phyloP scores from a whole-genome alignment of 2,797 vertebrate genomes.

The Lophius americanus region DNA sequence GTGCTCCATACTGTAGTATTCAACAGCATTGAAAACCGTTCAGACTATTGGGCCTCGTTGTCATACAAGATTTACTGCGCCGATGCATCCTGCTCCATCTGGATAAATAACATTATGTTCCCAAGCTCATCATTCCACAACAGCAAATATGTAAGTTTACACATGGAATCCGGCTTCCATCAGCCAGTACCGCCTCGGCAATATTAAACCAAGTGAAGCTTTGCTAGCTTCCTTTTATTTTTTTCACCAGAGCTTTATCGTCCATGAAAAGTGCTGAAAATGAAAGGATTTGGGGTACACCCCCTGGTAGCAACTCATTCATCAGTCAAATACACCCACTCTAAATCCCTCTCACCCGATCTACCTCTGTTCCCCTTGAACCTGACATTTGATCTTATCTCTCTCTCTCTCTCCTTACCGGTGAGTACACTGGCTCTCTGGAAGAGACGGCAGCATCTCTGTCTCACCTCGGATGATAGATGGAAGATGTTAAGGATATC shows the following conservation, averaged over 20 bases:
- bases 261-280: conserved; percentile 80
- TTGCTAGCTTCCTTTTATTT: conserved; percentile 56
- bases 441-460: conserved; percentile 50
- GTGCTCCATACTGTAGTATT: background rate
- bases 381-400: conserved; percentile 64
- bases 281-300: conserved; percentile 34
- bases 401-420: conserved; percentile 51
- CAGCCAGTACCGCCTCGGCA: conserved; percentile 65
- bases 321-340: conserved; percentile 58
- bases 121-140: conserved; percentile 44
- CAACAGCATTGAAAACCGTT: conserved; percentile 20
- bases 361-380: conserved; percentile 30
- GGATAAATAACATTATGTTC: conserved; percentile 62
- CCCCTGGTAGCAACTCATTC: conserved; percentile 45
- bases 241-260: conserved; percentile 71
- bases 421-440: conserved; percentile 58
- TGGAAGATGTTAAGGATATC: conserved; percentile 57
- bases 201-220: conserved; percentile 56
- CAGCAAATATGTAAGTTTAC: conserved; percentile 65
- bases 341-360: conserved; percentile 33
- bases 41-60: conserved; percentile 12
- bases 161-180: conserved; percentile 48
- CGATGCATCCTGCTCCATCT: conserved; percentile 43
- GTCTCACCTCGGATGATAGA: conserved; percentile 63
- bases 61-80: conserved; percentile 27